These are phyloP conservation scores for Drosophila triauraria DNA, from an alignment of 1,140 invertebrate genomes.

Conservation along the genomic window DNA sequence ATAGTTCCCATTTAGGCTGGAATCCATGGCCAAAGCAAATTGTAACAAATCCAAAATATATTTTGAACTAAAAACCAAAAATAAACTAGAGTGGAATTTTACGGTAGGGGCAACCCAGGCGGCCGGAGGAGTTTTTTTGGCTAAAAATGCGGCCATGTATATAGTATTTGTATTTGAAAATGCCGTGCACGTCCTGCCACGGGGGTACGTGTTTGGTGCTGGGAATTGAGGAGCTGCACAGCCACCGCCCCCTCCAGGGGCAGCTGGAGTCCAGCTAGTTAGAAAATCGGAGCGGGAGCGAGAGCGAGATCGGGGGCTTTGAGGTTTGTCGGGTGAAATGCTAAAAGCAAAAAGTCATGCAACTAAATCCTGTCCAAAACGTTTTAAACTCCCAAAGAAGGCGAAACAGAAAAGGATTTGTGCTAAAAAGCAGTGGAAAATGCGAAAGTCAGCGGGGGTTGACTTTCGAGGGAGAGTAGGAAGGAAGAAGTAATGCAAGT, in stretches of 20 bases:
- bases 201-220: constrained; percentile 69
- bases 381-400: constrained; percentile 74
- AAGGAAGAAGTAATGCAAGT: constrained; percentile 29
- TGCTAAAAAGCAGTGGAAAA: constrained; percentile 72
- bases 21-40: constrained; percentile 39
- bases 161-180: constrained; percentile 72
- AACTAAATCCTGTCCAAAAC: constrained; percentile 83
- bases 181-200: constrained; percentile 74
- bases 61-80: constrained; percentile 36
- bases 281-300: neutral
- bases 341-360: constrained; percentile 81
- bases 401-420: constrained; percentile 73
- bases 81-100: constrained; percentile 21
- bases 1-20: constrained; percentile 41
- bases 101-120: neutral
- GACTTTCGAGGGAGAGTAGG: neutral
- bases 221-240: constrained; percentile 53
- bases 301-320: neutral
- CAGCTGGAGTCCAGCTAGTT: constrained; percentile 36
- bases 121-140: constrained; percentile 4
- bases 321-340: constrained; percentile 69
- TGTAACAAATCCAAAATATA: constrained; percentile 48
- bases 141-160: constrained; percentile 71
- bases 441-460: constrained; percentile 38
- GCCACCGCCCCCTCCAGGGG: constrained; percentile 22